Conservation (phyloP, 1,140 invertebrate genomes). For the Copidosoma floridanum region DNA sequence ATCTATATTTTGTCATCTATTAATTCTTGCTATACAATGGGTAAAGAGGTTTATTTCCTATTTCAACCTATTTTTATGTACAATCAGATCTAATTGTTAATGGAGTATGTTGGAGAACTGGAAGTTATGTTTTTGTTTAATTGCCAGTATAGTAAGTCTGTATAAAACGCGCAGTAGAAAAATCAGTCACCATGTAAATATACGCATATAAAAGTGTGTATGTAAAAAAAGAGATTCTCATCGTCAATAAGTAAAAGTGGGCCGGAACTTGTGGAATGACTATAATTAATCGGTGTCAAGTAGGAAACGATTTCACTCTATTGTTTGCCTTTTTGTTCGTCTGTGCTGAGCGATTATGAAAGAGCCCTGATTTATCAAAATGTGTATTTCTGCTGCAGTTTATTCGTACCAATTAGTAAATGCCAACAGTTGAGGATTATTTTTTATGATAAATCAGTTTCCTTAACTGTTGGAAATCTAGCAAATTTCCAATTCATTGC, state of each 20-base stretch:
- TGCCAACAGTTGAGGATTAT: too few relatives aligned
- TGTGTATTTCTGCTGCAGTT: neutral
- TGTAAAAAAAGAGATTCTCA: neutral
- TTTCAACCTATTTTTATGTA: neutral
- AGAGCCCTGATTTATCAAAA: neutral
- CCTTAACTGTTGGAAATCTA: too few relatives aligned
- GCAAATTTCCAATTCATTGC: too few relatives aligned
- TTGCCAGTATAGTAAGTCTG: conserved; percentile 1
- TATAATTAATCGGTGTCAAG: conserved; percentile 2
- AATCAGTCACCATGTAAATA: conserved; percentile 21
- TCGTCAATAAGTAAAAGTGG: conserved; percentile 16
- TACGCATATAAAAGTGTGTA: conserved; percentile 2
- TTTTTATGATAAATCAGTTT: too few relatives aligned
- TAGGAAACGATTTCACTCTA: conserved; percentile 1
- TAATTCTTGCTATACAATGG: neutral
- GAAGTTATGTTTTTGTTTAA: neutral
- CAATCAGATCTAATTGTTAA: conserved; percentile 1
- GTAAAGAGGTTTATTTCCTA: too few relatives aligned
- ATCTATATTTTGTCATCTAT: neutral
- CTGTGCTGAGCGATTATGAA: too few relatives aligned
- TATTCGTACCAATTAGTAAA: neutral
- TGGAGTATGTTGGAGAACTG: too few relatives aligned
- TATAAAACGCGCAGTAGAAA: conserved; percentile 14
- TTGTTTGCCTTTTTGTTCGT: conserved; percentile 1
- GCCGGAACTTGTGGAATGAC: conserved; percentile 17